Percentiles rank a stretch among this genome's conserved stretches.
Evolutionary conservation across 2,113 vertebrate genomes (phyloP).

Genomic region (Eulacestoma nigropectus): DNA sequence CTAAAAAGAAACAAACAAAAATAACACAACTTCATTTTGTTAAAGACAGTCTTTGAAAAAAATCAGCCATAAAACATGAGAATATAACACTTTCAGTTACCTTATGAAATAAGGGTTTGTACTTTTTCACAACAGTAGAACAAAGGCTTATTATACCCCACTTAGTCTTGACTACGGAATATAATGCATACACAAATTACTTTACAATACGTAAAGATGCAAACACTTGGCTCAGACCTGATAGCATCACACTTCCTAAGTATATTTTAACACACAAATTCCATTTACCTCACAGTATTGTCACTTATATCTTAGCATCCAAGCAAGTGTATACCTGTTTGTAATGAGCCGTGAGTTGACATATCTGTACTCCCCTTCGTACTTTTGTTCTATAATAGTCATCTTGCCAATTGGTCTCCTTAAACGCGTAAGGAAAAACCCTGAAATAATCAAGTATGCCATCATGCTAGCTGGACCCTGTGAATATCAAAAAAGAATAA

Average conservation of each 20-base stretch:
- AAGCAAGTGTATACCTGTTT: conserved; percentile 80
- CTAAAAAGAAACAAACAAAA: conserved; percentile 62
- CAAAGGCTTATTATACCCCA: not conserved
- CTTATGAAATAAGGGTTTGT: not conserved
- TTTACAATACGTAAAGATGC: not conserved
- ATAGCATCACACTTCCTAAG: not conserved
- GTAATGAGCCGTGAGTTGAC: conserved; percentile 98
- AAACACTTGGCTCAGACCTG: not conserved
- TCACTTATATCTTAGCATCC: not conserved
- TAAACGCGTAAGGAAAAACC: conserved; percentile 89
- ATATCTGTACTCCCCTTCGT: conserved; percentile 95
- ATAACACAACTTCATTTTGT: not conserved
- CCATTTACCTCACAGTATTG: not conserved
- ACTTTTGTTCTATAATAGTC: conserved; percentile 91
- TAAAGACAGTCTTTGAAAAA: not conserved
- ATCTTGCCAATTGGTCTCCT: conserved; percentile 95
- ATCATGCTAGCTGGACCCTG: conserved; percentile 94
- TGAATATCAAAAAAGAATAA: not conserved
- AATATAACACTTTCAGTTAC: not conserved
- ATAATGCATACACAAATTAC: not conserved
- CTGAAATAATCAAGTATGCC: conserved; percentile 93
- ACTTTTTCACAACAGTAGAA: not conserved
- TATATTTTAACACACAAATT: not conserved
- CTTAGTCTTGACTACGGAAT: not conserved
- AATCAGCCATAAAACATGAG: not conserved